Base-by-base conservation (phyloP, 2,113 vertebrate genomes). In the Xenopus laevis region DNA sequence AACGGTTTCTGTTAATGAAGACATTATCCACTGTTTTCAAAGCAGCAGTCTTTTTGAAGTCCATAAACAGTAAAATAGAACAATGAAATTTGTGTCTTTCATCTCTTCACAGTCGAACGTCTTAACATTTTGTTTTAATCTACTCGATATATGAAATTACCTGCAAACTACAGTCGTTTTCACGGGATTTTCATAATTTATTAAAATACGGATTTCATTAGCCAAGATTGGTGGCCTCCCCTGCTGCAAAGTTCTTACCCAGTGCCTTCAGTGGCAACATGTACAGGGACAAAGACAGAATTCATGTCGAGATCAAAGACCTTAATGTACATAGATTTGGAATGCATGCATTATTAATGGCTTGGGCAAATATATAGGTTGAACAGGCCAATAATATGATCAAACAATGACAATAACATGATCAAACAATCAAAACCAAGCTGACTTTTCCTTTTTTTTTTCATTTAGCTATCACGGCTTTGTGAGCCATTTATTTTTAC, bases 51-150 rank as follows among this genome's bases (percentile, higher is more conserved):
- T 88, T 91, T 92, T 88, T 92, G 90, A 92, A 89, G 89, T 91
- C 88, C 87, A 90, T 90, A 91, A 92, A 92, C 91, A 92, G 90
- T 90, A 88, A 90, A 77, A 84, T 86, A 88, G 88, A 90, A 91
- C 89, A 91, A 90, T 88, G 88, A 90, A 85, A 83, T 89, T 86
- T 83, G 79, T 85, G 84, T 77, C 87, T 91, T 91, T 92, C 89
- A 91, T 92, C 86, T 83, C 78, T 82, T 77, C 83, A 83, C 80
- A 83, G 82, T 87, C 85, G 77, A 85, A 87, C 87, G 89, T 87
- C 89, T 92, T 90, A 91, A 91, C 90, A 90, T 91, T 91, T 85
- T 88, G 86, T 90, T 91, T 92, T 89, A 90, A 92, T 89, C 88
- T 90, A 87, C 53, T 70, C 83, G 85, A 87, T 87, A 78, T 79